These are phyloP conservation scores for Drosophila teissieri DNA, from an alignment of 1,140 invertebrate species.

Conservation along the genomic window DNA sequence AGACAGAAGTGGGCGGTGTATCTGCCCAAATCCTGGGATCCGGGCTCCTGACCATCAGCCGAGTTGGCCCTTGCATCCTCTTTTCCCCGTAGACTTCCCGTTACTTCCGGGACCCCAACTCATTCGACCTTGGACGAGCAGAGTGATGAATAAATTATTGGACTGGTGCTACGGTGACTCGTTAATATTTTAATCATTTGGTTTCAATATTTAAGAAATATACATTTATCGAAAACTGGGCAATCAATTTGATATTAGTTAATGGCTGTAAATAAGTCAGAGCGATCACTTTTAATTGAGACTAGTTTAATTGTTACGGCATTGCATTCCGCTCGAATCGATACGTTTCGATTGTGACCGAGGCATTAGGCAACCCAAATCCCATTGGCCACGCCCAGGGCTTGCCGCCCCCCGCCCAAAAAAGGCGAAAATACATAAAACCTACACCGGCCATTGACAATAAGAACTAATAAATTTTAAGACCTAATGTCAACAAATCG, in stretches of 20 bases:
- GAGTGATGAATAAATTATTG: constrained; percentile 30
- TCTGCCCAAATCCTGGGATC: too few relatives aligned
- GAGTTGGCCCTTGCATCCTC: neutral
- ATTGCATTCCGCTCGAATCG: constrained; percentile 27
- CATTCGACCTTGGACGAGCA: constrained; percentile 26
- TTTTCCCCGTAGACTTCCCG: neutral
- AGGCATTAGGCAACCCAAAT: constrained; percentile 35
- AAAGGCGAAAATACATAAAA: constrained; percentile 1
- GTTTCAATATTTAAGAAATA: constrained; percentile 10
- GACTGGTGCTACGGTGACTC: neutral
- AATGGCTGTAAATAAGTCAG: neutral
- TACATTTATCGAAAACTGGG: neutral
- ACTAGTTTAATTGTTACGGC: constrained; percentile 27
- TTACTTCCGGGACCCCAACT: neutral
- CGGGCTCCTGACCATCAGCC: neutral
- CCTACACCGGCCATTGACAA: constrained; percentile 55
- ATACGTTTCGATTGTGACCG: neutral
- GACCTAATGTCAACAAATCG: constrained; percentile 75
- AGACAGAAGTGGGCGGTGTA: constrained; percentile 26
- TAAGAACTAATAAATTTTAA: constrained; percentile 77
- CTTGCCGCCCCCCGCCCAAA: constrained; percentile 3
- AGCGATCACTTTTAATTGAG: constrained; percentile 15
- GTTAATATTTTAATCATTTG: neutral
- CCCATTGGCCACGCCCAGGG: constrained; percentile 45
- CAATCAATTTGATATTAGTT: neutral